These are phyloP conservation scores for Corbicula japonica DNA, from an alignment of 2,888 invertebrate species.

Conservation along the genomic window DNA sequence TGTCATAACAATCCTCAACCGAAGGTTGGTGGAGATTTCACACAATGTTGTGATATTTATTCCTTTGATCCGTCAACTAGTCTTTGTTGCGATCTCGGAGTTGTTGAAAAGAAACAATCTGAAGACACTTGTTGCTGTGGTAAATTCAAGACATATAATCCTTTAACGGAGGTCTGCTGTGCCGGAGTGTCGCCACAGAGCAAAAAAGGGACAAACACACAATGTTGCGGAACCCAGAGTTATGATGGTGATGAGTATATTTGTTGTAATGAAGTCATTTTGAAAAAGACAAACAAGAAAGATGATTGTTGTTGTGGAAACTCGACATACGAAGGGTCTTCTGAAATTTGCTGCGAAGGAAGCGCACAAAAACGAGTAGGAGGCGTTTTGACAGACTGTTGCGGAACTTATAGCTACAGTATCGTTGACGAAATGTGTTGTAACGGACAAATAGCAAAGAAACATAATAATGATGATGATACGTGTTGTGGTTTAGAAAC, in stretches of 20 bases:
- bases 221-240: slow-evolving; percentile 45
- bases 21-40: slow-evolving; percentile 6
- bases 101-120: slow-evolving; percentile 21
- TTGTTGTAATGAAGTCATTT: slow-evolving; percentile 37
- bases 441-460: slow-evolving; percentile 30
- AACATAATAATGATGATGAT: slow-evolving; percentile 24
- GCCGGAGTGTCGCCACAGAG: slow-evolving; percentile 33
- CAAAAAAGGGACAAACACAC: slow-evolving; percentile 30
- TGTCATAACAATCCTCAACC: slow-evolving; percentile 36
- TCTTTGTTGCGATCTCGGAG: slow-evolving; percentile 40
- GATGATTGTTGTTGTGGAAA: slow-evolving; percentile 54
- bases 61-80: slow-evolving; percentile 28
- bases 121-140: slow-evolving; percentile 54
- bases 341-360: slow-evolving; percentile 52
- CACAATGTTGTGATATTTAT: slow-evolving; percentile 38
- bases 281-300: slow-evolving; percentile 14
- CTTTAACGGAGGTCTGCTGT: slow-evolving; percentile 40
- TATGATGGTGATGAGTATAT: slow-evolving; percentile 30
- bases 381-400: slow-evolving; percentile 30
- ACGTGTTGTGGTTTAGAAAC: slow-evolving; percentile 46
- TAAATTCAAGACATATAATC: slow-evolving; percentile 39
- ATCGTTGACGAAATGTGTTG: slow-evolving; percentile 43
- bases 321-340: slow-evolving; percentile 21
- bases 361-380: slow-evolving; percentile 17
- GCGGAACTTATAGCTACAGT: slow-evolving; percentile 30